Base-by-base conservation (phyloP, 2,113 vertebrate genomes). In the Misgurnus mizolepis region DNA sequence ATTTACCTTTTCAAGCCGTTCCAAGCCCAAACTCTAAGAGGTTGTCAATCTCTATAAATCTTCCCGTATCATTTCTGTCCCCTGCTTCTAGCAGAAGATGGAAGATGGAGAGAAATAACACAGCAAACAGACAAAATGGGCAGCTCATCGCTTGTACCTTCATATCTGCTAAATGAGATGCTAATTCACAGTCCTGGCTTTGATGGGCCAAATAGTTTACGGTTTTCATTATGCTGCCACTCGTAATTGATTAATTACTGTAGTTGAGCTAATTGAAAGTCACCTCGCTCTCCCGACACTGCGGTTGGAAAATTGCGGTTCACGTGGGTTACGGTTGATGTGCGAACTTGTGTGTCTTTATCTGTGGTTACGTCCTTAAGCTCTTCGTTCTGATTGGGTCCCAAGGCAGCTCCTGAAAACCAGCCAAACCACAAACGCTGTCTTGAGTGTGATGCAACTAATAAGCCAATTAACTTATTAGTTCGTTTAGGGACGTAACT, bases 381-480 rank as follows among this genome's bases (percentile, higher is more conserved):
- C 82, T 72, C 41, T 71, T 7, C 62, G 14, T 70, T 71, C 68
- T 34, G 58, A 10, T 56, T 53, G 41, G 55, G 40, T 18, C 67
- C 58, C 68, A 67, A 65, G 50, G 81, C 60, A 12, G 39, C 82
- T 22, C 8, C 47, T 91, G 89, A 91, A 89, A 88, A 90, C 90
- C 90, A 91, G 89, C 87, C 85, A 83, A 84, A 87, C 87, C 86
- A 84, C 89, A 84, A 68, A 41, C 72, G 58, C 85, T 76, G 85
- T 88, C 89, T 34, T 82, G 89, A 91, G 89, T 90, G 88, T 87
- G 80, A 88, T 90, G 72, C 86, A 80, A 69, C 60, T 91, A 91
- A 91, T 88, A 88, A 88, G 88, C 88, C 91, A 92, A 92, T 93
- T 93, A 92, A 91, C 90, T 89, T 88, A 93, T 94, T 91, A 93